Evolutionary conservation across 35 echinoderm and acorn worm genomes (phyloP), one percentile per base, ranked within the genome.

Genomic region (Chiridota heheva): DNA sequence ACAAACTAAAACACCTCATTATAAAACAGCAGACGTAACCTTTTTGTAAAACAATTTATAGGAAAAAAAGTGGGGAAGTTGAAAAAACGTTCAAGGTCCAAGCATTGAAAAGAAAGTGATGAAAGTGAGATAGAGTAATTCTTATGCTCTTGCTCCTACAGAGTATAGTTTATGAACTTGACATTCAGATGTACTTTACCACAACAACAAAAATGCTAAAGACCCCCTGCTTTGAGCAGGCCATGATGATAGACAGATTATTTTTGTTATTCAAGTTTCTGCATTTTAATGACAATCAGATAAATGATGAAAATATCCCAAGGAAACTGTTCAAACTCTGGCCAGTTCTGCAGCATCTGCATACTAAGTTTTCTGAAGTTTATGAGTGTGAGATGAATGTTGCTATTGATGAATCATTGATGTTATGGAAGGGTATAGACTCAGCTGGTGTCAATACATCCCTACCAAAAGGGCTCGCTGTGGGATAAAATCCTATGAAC

Each of bases 361-460:
- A 4, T 42, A 26, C 44, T 22, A 48, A 37, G 17, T 71, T 73
- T 48, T 48, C 6, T 0, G 15, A 48, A 44, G 69, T 27, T 44
- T 73, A 1, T 44, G 0, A 44, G 24, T 48, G 39, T 44, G 69
- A 73, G 36, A 42, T 36, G 24, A 42, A 73, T 27, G 32, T 73
- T 73, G 68, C 68, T 16, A 71, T 71, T 40, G 69, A 73, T 73
- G 69, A 73, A n/a, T 73, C 69, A 0, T 44, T 73, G 69, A 8
- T 73, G 69, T 73, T 73, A 44, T 73, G 69, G 69, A 73, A 73
- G 69, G 69, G 38, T 48, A n/a, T n/a, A 73, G 69, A 22, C 69
- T 73, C 24, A 48, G 7, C 15, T 73, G 38, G 7, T 25, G 38
- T 36, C 36, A 73, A 48, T 73, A 45, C 17, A 44, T 43, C 24